Evolutionary conservation across 2,113 vertebrate species (phyloP).

Genomic region (Azemiops feae): DNA sequence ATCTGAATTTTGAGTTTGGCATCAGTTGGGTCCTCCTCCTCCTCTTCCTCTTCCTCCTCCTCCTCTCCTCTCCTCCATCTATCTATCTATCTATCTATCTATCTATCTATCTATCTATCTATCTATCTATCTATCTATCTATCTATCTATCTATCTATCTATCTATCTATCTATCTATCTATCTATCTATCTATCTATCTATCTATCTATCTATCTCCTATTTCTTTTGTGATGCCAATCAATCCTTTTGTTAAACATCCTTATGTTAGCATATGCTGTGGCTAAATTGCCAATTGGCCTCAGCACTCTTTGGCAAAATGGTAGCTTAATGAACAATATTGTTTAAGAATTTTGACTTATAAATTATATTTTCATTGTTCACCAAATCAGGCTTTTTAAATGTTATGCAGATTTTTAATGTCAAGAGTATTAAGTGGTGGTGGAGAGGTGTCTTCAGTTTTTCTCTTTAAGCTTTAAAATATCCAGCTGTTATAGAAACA

Average conservation of each 20-base stretch:
- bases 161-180: too few relatives aligned
- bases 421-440: neutral
- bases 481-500: neutral
- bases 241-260: neutral
- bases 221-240: neutral
- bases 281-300: neutral
- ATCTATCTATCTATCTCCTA: neutral
- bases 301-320: neutral
- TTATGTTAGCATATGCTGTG: neutral
- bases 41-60: too few relatives aligned
- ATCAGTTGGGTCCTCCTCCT: neutral
- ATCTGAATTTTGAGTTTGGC: neutral
- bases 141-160: too few relatives aligned
- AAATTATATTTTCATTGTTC: neutral
- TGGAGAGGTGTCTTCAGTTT: neutral
- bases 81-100: too few relatives aligned
- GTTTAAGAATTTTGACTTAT: neutral
- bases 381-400: neutral
- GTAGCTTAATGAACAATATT: neutral
- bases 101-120: too few relatives aligned
- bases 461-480: neutral
- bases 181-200: too few relatives aligned
- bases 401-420: neutral
- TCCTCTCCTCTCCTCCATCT: too few relatives aligned
- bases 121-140: too few relatives aligned